Evolutionary conservation across 2,888 invertebrate species (phyloP).

Genomic region (Cantharis flavilabris): DNA sequence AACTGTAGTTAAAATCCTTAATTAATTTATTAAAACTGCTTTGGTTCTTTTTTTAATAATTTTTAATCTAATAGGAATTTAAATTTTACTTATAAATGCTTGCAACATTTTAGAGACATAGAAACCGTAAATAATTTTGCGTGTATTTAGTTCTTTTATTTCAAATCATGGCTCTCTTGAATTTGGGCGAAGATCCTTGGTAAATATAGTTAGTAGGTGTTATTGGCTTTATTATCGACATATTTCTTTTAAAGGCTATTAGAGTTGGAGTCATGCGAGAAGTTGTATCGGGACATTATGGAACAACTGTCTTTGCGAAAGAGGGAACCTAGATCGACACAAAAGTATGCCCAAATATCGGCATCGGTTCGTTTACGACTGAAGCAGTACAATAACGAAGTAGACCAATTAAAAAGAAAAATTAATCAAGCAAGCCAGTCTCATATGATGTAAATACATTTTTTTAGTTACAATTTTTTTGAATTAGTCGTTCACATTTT

Average conservation of each 20-base stretch:
- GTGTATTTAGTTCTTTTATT: not conserved
- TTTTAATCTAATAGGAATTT: not conserved
- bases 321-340: slow-evolving; percentile 58
- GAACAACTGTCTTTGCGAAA: slow-evolving; percentile 64
- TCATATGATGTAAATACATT: slow-evolving; percentile 52
- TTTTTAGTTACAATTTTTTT: not conserved
- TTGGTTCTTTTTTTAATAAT: not conserved
- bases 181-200: slow-evolving; percentile 58
- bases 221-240: slow-evolving; percentile 12
- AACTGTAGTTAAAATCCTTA: not conserved
- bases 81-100: not conserved
- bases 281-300: slow-evolving; percentile 65
- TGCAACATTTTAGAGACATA: not conserved
- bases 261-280: slow-evolving; percentile 70
- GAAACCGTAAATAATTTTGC: not conserved
- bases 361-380: slow-evolving; percentile 63
- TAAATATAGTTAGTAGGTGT: slow-evolving; percentile 36
- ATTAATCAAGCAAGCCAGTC: slow-evolving; percentile 58
- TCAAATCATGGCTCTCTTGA: slow-evolving; percentile 53
- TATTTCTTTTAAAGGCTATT: slow-evolving; percentile 58
- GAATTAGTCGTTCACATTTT: not conserved
- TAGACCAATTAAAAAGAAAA: slow-evolving; percentile 62
- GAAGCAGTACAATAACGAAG: slow-evolving; percentile 66
- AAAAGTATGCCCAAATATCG: slow-evolving; percentile 63
- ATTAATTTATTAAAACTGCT: not conserved